Evolutionary conservation across 2,113 vertebrate genomes (phyloP).

Genomic region (Oreochromis niloticus): DNA sequence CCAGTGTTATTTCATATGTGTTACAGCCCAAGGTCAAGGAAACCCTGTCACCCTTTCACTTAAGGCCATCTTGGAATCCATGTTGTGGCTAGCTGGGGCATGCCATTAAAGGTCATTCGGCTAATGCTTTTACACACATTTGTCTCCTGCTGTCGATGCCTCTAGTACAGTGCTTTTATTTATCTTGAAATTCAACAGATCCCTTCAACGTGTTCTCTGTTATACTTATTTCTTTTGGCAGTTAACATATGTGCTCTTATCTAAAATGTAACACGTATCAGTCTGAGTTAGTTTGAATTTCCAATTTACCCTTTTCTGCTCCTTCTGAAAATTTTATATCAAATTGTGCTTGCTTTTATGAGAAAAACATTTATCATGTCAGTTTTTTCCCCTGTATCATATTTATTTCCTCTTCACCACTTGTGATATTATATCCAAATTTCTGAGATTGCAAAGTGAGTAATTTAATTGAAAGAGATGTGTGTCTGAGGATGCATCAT

Average conservation of each 20-base stretch:
- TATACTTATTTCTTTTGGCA: neutral
- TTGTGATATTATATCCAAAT: neutral
- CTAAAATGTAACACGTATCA: neutral
- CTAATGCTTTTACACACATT: conserved; percentile 8
- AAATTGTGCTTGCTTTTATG: neutral
- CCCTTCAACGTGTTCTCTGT: neutral
- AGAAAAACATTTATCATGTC: neutral
- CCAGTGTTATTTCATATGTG: conserved; percentile 22
- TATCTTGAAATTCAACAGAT: neutral
- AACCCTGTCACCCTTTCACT: neutral
- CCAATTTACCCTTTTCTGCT: neutral
- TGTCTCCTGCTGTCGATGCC: neutral
- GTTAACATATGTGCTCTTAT: neutral
- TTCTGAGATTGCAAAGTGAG: neutral
- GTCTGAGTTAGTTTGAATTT: neutral
- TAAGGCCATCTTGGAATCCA: neutral
- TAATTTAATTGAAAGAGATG: neutral
- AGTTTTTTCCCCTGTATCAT: neutral
- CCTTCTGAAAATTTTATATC: neutral
- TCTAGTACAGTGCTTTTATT: neutral
- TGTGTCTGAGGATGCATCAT: neutral
- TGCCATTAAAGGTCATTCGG: conserved; percentile 23
- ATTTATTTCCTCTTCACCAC: neutral
- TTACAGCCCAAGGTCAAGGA: neutral
- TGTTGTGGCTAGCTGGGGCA: neutral